Evolutionary conservation across 1,140 invertebrate species (phyloP).

Genomic region (Drosophila sp.): DNA sequence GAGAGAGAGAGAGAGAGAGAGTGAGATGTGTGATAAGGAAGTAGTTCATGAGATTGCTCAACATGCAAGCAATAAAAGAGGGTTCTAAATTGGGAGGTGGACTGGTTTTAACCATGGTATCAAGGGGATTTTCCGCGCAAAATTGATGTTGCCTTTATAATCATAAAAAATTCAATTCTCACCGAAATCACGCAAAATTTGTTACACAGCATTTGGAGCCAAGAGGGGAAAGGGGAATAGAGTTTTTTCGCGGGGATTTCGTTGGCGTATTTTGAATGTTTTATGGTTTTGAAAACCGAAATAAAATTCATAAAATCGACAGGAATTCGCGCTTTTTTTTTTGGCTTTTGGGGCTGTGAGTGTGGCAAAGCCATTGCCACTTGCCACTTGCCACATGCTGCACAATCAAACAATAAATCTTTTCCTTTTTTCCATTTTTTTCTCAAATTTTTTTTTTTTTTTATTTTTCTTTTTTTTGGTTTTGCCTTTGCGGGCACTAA

Average conservation of each 20-base stretch:
- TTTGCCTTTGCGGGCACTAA: conserved; percentile 63
- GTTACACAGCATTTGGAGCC: conserved; percentile 40
- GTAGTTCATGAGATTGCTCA: conserved; percentile 33
- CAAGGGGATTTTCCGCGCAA: conserved; percentile 46
- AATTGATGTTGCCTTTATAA: conserved; percentile 72
- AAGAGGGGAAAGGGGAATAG: not conserved
- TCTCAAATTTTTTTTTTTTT: conserved; percentile 24
- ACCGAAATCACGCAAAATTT: conserved; percentile 68
- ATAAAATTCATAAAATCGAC: conserved; percentile 77
- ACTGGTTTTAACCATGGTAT: conserved; percentile 10
- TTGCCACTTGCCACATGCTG: conserved; percentile 40
- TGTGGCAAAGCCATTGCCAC: conserved; percentile 27
- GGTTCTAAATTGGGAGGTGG: not conserved
- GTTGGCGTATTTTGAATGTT: conserved; percentile 70
- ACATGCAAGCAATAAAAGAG: conserved; percentile 53
- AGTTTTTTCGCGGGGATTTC: conserved; percentile 17
- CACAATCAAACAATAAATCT: conserved; percentile 80
- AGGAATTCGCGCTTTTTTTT: conserved; percentile 47
- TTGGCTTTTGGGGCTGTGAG: conserved; percentile 17
- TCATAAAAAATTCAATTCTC: conserved; percentile 69
- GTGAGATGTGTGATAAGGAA: conserved; percentile 4
- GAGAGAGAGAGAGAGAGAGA: conserved; percentile 14
- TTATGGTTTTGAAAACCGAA: conserved; percentile 69
- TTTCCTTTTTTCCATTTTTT: conserved; percentile 26
- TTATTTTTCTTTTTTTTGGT: conserved; percentile 29